Base-by-base conservation (phyloP, 2,888 invertebrate genomes). In the Troides oblongomaculatus region DNA sequence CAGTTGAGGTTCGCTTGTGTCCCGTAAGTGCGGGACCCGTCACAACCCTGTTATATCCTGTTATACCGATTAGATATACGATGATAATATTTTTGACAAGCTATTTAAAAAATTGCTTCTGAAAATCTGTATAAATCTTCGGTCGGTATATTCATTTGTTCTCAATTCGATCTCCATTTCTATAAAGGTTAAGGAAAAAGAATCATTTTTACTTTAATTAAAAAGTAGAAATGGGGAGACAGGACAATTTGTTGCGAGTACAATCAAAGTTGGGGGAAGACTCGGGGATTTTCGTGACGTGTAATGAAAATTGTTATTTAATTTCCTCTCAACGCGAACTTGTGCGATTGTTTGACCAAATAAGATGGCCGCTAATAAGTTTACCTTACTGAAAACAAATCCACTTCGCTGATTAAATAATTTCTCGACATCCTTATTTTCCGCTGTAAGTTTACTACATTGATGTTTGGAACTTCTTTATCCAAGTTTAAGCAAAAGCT, bases 251-350 rank as follows among this genome's bases (percentile, higher is more conserved):
- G 25, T 23, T 25, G 59, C 25, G 59, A 59, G 2, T 59, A 25
- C 30, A 59, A 59, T 30, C 59, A 25, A 30, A 36, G 2, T 36
- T 30, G 30, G 30, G 30, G 36, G 17, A 60, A 36, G 36, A 17
- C 39, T 4, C 39, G 17, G 4, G 36, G 36, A 61, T 39, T n/a
- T 18, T n/a, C 36, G 12, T 8, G n/a, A 61, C n/a, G 39, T 36
- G 36, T 39, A 61, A 39, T 36, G 61, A 39, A 61, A 61, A 61
- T 61, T 61, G 58, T 21, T 58, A 58, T 58, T 58, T 58, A 58
- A 58, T 58, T 58, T 58, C 58, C 58, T 6, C 23, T 23, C 21
- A 23, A 58, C 21, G 23, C 12, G 5, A 23, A 58, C 58, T 58
- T 58, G 61, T 39, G 18, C 5, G 39, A 17, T 61, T n/a, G 36